Evolutionary conservation across 2,113 vertebrate species (phyloP), one percentile per base, ranked within the genome.

Genomic region (Cololabis saira): DNA sequence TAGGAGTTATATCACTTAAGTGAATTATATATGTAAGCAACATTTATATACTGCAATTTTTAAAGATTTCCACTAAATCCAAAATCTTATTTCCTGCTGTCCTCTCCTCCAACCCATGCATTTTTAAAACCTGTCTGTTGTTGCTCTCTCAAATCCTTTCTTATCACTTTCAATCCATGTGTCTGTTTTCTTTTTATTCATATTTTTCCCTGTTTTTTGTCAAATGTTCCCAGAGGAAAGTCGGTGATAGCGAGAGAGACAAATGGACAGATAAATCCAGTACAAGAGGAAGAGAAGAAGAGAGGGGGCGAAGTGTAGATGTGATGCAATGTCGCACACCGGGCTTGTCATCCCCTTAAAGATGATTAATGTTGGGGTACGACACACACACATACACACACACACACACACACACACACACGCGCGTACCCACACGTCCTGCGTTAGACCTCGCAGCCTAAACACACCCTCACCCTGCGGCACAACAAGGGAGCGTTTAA

Each of bases 321-420:
- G 87, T 85, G 75, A 71, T 74, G 75, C 50, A 64, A 85, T 90
- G 88, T 87, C 48, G 67, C 78, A 85, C 86, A 85, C 80, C 51
- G 49, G 67, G 93, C 94, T 95, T 99, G 98, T 98, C 98, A 98
- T 93, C 89, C 87, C 95, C 89, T 92, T 98, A 99, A 99, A 98
- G 95, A 98, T 99, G 98, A 99, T 99, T 97, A 97, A 99, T 99
- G 96, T 93, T 5, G 69, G 66, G 66, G 61, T 40, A 49, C 52
- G 63, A 69, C 53, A 43, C 76, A 68, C 75, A 73, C 80, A 71
- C 63, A 73, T 78, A 69, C 53, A 43, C 76, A 68, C 75, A 73
- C 80, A 69, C 53, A 43, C 76, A 68, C 75, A 73, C 80, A 71
- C 63, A 42, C 76, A 74, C 75, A 70, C 71, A 67, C 56, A 64